A percentile compares a stretch with the other conserved stretches of the same genome.
Evolutionary conservation across 2,113 vertebrate species (phyloP).

Genomic region (Argyrosomus japonicus): DNA sequence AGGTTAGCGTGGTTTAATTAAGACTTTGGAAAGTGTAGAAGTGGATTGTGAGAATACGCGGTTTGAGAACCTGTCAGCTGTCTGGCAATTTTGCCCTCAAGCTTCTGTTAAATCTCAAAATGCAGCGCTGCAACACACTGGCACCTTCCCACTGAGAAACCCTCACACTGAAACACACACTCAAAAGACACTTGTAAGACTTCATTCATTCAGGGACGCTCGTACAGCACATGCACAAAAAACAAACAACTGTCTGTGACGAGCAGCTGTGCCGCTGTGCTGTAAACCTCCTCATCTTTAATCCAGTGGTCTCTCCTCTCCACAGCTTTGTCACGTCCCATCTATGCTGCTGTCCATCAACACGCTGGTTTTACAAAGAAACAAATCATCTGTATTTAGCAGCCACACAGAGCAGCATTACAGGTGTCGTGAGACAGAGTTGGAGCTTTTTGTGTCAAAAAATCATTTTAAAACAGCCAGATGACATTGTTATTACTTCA

Average conservation of each 20-base stretch:
- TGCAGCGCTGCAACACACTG: not conserved
- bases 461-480: not conserved
- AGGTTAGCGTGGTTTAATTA: slow-evolving; percentile 10
- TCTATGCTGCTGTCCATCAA: not conserved
- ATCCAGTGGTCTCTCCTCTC: not conserved
- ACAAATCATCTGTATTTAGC: slow-evolving; percentile 5
- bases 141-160: slow-evolving; percentile 13
- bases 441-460: not conserved
- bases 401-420: not conserved
- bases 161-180: not conserved
- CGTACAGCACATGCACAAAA: not conserved
- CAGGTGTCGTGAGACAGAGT: not conserved
- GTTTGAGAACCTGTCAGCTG: slow-evolving; percentile 3
- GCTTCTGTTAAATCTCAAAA: slow-evolving; percentile 17
- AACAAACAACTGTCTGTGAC: slow-evolving; percentile 1
- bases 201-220: slow-evolving; percentile 4
- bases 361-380: not conserved
- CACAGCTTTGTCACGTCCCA: not conserved
- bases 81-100: not conserved
- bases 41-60: slow-evolving; percentile 16
- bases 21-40: slow-evolving; percentile 7
- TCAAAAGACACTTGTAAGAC: not conserved
- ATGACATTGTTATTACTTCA: not conserved
- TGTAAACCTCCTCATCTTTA: not conserved
- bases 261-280: not conserved